Percentiles rank a stretch among this genome's conserved stretches.
phyloP scores from a whole-genome alignment of 2,797 vertebrate genomes.

The Oophaga sylvatica region DNA sequence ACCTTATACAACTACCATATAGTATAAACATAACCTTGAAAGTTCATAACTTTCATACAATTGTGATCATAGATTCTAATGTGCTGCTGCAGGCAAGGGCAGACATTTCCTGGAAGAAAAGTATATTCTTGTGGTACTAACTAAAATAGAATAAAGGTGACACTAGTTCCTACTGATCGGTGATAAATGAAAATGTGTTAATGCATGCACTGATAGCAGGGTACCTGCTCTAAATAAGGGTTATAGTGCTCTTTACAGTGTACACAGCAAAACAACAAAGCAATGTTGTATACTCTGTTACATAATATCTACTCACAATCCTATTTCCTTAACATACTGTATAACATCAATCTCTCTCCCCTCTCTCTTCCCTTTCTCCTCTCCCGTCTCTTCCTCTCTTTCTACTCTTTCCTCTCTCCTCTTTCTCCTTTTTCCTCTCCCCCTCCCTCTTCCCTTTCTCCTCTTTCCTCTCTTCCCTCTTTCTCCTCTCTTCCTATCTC shows the following conservation, averaged over 20 bases:
- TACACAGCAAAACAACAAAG: not conserved
- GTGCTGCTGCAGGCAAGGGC: not conserved
- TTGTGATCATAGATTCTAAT: not conserved
- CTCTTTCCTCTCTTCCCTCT: no score
- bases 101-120: not conserved
- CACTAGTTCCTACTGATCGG: not conserved
- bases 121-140: not conserved
- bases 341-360: no score
- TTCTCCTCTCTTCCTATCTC: no score
- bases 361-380: no score
- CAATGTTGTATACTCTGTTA: not conserved
- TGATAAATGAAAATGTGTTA: conserved; percentile 8
- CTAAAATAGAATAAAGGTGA: conserved; percentile 18
- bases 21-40: not conserved
- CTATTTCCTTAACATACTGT: not conserved
- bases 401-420: no score
- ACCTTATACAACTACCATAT: no score
- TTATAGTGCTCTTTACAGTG: not conserved
- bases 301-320: not conserved
- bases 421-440: no score
- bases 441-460: no score
- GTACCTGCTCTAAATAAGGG: not conserved
- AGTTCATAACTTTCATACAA: not conserved
- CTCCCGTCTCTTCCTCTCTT: no score
- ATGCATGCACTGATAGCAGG: not conserved